Evolutionary conservation across 2,797 vertebrate species (phyloP).

Genomic region (Helarctos malayanus): DNA sequence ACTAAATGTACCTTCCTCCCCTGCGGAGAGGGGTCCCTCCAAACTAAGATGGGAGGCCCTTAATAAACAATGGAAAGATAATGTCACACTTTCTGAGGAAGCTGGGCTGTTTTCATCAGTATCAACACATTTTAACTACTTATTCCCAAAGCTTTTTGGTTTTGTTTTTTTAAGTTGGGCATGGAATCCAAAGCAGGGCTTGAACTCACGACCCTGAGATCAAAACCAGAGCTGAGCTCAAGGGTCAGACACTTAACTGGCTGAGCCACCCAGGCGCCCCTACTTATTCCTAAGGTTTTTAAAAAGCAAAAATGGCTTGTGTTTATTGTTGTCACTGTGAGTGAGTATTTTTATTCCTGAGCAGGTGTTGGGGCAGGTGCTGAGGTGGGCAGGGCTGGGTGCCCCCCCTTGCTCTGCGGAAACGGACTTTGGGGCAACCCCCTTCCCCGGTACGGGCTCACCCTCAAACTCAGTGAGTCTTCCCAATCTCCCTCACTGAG

Average conservation of each 20-base stretch:
- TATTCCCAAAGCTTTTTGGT: neutral
- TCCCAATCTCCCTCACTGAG: neutral
- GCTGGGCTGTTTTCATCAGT: neutral
- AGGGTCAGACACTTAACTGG: too few species aligned
- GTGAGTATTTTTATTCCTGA: neutral
- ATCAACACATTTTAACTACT: neutral
- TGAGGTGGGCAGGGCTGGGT: too few species aligned
- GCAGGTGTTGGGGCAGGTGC: accelerated
- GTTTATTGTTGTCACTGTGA: neutral
- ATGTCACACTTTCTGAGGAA: too few species aligned
- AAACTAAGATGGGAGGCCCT: too few species aligned
- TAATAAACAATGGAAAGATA: too few species aligned
- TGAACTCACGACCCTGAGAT: too few species aligned
- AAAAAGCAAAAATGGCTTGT: neutral
- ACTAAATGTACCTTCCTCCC: neutral
- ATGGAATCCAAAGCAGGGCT: too few species aligned
- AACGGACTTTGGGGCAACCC: neutral
- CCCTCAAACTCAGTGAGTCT: neutral
- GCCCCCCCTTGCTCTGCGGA: neutral
- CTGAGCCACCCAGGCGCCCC: too few species aligned
- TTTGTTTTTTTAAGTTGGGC: too few species aligned
- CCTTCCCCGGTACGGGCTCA: neutral
- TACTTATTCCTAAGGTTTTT: neutral
- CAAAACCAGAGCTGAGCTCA: too few species aligned
- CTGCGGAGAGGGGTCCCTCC: neutral